Percentiles rank a stretch among this genome's conserved stretches.
Conservation (phyloP, 2,888 invertebrate species). For the Tetramorium bicarinatum region DNA sequence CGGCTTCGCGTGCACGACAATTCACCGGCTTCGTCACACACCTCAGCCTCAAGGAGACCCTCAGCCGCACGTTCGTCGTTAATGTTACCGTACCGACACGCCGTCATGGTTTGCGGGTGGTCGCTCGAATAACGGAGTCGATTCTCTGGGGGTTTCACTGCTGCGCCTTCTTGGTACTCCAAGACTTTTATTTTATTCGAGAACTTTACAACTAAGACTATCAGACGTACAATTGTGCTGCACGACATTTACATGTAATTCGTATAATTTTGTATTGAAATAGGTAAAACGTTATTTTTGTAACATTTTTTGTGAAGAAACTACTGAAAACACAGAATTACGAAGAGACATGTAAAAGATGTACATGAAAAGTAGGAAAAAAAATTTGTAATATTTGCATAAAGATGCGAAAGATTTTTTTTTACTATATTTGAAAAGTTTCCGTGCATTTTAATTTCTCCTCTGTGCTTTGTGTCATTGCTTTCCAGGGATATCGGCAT, state of each 20-base stretch:
- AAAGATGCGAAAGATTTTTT: background rate
- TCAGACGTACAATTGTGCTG: background rate
- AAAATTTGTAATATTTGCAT: background rate
- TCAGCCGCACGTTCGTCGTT: slow-evolving; percentile 45
- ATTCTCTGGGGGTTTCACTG: background rate
- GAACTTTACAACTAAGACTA: background rate
- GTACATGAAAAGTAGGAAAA: background rate
- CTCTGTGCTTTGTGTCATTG: background rate
- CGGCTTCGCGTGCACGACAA: slow-evolving; percentile 56
- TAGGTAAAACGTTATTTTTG: background rate
- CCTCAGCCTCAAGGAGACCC: slow-evolving; percentile 42
- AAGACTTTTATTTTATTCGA: background rate
- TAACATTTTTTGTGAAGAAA: background rate
- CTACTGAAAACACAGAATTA: background rate
- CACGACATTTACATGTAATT: slow-evolving; percentile 7
- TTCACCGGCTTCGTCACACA: slow-evolving; percentile 51
- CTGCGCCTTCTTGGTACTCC: slow-evolving; percentile 16
- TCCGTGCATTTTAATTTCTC: slow-evolving; percentile 3
- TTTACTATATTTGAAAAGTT: background rate
- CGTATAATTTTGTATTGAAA: background rate
- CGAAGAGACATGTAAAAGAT: background rate
- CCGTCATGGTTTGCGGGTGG: slow-evolving; percentile 54
- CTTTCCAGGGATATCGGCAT: background rate
- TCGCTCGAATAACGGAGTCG: slow-evolving; percentile 47
- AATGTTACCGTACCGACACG: slow-evolving; percentile 44